Percentiles rank a stretch among this genome's conserved stretches.
Evolutionary conservation across 2,888 invertebrate genomes (phyloP).

Genomic region (Iselma pallidipennis): DNA sequence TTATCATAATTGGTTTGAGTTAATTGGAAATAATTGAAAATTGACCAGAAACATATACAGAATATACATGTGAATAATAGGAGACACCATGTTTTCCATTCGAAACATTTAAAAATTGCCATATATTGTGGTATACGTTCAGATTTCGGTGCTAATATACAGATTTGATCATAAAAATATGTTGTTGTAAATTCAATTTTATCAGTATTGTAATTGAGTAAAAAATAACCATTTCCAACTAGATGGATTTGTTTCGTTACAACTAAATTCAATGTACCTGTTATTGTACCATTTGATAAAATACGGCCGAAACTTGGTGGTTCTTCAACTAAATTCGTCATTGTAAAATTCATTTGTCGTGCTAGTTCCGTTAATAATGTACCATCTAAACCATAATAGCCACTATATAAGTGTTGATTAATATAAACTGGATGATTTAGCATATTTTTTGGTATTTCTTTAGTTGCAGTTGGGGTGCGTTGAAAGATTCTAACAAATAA

Average conservation of each 20-base stretch:
- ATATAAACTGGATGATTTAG: constrained; percentile 14
- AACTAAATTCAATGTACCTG: constrained; percentile 28
- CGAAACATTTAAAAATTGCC: constrained; percentile 49
- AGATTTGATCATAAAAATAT: constrained; percentile 47
- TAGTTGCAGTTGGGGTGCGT: constrained; percentile 26
- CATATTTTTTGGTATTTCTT: constrained; percentile 1
- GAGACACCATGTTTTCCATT: constrained; percentile 25
- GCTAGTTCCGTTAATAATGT: constrained; percentile 46
- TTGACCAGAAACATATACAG: neutral
- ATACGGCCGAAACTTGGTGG: constrained; percentile 30
- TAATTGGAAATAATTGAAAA: neutral
- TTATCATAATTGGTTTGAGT: neutral
- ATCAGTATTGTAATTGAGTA: constrained; percentile 26
- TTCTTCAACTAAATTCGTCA: neutral
- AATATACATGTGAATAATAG: constrained; percentile 13
- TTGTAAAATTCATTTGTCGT: constrained; percentile 48
- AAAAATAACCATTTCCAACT: constrained; percentile 39
- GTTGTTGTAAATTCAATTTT: constrained; percentile 47
- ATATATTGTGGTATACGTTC: constrained; percentile 51
- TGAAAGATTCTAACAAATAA: constrained; percentile 48
- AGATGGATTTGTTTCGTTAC: constrained; percentile 18
- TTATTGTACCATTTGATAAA: constrained; percentile 36
- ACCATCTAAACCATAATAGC: constrained; percentile 50
- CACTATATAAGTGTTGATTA: constrained; percentile 12
- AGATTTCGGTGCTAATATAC: constrained; percentile 53